phyloP scores from a whole-genome alignment of 2,888 invertebrate species.

The Bhutanitis thaidina region DNA sequence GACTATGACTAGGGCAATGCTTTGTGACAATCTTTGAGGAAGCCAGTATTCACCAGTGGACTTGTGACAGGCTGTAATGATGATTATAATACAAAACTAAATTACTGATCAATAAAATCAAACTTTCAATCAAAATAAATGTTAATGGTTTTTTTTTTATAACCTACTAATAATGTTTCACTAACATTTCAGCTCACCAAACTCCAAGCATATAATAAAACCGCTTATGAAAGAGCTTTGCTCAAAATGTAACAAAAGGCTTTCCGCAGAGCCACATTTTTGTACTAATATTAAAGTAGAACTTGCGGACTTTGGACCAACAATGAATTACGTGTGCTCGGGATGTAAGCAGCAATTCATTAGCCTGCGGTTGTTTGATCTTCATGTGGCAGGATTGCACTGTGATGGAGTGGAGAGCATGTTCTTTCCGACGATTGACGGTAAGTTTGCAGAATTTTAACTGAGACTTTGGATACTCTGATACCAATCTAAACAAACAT shows the following conservation, averaged over 20 bases:
- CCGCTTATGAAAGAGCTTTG: constrained; percentile 45
- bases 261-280: constrained; percentile 21
- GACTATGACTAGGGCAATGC: too few species aligned
- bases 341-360: constrained; percentile 41
- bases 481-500: too few species aligned
- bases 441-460: constrained; percentile 27
- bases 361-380: constrained; percentile 37
- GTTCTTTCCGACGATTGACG: constrained; percentile 43
- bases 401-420: constrained; percentile 37
- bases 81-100: too few species aligned
- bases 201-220: constrained; percentile 36
- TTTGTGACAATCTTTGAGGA: too few species aligned
- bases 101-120: too few species aligned
- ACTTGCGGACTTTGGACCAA: neutral
- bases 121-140: too few species aligned
- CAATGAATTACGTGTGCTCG: constrained; percentile 32
- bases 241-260: constrained; percentile 29
- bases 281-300: constrained; percentile 9
- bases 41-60: too few species aligned
- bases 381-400: constrained; percentile 45
- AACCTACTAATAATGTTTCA: too few species aligned
- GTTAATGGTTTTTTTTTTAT: too few species aligned
- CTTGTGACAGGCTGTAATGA: too few species aligned
- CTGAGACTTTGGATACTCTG: too few species aligned
- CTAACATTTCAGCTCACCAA: constrained; percentile 34